These are phyloP conservation scores for Macrophya alboannulata DNA, from an alignment of 2,888 invertebrate genomes.

Conservation along the genomic window DNA sequence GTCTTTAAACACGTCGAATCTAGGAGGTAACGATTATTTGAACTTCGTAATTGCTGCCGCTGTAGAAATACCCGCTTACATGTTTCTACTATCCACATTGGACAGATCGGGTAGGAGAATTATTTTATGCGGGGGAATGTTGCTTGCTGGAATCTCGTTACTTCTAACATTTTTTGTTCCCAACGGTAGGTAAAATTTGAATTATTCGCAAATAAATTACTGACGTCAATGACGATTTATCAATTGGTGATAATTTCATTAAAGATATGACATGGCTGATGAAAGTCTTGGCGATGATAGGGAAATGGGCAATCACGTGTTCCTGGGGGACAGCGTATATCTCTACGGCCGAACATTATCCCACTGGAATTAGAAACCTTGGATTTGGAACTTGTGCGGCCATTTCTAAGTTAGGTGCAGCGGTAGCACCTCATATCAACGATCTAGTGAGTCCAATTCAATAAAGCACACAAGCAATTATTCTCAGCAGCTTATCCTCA, in stretches of 20 bases:
- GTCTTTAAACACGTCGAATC: slow-evolving; percentile 88
- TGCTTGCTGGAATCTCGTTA: slow-evolving; percentile 84
- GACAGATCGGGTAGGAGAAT: slow-evolving; percentile 87
- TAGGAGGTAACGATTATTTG: slow-evolving; percentile 87
- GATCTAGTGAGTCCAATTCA: slow-evolving; percentile 80
- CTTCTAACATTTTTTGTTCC: slow-evolving; percentile 84
- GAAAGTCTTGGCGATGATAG: slow-evolving; percentile 86
- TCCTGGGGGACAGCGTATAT: slow-evolving; percentile 89
- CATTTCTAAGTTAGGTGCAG: slow-evolving; percentile 84
- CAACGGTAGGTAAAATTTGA: slow-evolving; percentile 76
- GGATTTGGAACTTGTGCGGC: slow-evolving; percentile 85
- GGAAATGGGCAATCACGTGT: slow-evolving; percentile 88
- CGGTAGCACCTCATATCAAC: slow-evolving; percentile 84
- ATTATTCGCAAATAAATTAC: slow-evolving; percentile 19
- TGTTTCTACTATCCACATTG: slow-evolving; percentile 84
- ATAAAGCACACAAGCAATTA: neutral
- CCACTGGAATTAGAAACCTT: slow-evolving; percentile 87
- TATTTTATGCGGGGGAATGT: slow-evolving; percentile 87
- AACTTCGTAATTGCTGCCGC: slow-evolving; percentile 89
- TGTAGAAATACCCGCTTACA: slow-evolving; percentile 89
- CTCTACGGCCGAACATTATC: slow-evolving; percentile 89
- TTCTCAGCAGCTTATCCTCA: neutral
- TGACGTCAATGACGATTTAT: neutral
- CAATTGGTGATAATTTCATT: slow-evolving; percentile 62
- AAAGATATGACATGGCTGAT: slow-evolving; percentile 82